Conservation (phyloP, 2,888 invertebrate genomes). For the Lingula anatina region DNA sequence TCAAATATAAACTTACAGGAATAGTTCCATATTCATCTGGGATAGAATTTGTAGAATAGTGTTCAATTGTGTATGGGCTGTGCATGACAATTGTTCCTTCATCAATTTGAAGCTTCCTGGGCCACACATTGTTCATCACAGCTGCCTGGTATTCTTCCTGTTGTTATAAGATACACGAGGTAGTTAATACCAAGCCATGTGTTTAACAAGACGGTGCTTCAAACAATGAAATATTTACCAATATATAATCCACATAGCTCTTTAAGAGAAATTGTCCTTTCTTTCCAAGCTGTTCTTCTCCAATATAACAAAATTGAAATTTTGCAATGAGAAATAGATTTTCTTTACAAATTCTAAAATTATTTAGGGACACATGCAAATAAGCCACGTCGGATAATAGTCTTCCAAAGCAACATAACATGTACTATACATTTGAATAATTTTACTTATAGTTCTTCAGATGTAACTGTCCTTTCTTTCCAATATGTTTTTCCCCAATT, state of each 20-base stretch:
- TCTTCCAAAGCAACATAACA: too few species aligned
- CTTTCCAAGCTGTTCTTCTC: too few species aligned
- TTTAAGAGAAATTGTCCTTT: too few species aligned
- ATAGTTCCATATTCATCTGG: constrained; percentile 74
- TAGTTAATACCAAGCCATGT: background rate
- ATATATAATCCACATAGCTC: background rate
- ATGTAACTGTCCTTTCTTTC: too few species aligned
- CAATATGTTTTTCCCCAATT: too few species aligned
- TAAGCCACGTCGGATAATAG: too few species aligned
- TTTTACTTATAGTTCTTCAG: too few species aligned
- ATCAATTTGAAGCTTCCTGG: constrained; percentile 70
- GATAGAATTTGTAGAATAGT: constrained; percentile 61
- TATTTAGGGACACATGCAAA: too few species aligned
- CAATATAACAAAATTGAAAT: too few species aligned
- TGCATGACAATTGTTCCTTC: constrained; percentile 82
- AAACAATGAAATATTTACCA: background rate
- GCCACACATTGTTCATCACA: constrained; percentile 74
- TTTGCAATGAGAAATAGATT: too few species aligned
- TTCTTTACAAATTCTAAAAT: too few species aligned
- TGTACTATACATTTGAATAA: too few species aligned
- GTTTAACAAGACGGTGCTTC: background rate
- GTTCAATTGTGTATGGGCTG: constrained; percentile 78
- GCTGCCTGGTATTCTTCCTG: constrained; percentile 77
- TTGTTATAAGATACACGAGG: constrained; percentile 5
- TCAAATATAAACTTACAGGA: constrained; percentile 61